phyloP scores from a whole-genome alignment of 2,888 invertebrate genomes.

The Oxycera nigricornis region DNA sequence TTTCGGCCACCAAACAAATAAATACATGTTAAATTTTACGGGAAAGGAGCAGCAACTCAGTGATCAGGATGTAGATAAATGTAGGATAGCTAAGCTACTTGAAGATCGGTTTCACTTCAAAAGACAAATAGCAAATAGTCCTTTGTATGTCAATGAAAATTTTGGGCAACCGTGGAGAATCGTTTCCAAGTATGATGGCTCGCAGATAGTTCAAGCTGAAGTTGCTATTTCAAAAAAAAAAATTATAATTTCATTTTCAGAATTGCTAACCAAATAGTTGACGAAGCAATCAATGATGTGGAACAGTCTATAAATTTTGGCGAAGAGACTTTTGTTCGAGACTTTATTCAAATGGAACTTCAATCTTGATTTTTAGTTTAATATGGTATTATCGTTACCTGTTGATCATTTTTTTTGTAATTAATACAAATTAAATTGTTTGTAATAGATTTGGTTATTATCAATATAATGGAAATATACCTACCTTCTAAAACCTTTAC shows the following conservation, averaged over 20 bases:
- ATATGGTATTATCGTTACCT: background rate
- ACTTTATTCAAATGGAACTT: constrained; percentile 52
- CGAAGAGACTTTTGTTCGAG: constrained; percentile 51
- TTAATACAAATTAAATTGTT: background rate
- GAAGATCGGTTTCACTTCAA: constrained; percentile 31
- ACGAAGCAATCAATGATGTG: constrained; percentile 48
- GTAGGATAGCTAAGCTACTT: background rate
- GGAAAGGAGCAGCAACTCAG: background rate
- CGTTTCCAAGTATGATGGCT: constrained; percentile 48
- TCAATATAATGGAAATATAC: too few relatives aligned
- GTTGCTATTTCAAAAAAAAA: too few relatives aligned
- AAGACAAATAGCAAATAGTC: constrained; percentile 44
- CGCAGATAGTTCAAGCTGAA: too few relatives aligned
- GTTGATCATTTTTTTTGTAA: background rate
- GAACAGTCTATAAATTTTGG: constrained; percentile 50
- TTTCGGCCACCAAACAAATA: background rate
- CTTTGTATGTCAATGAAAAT: constrained; percentile 47
- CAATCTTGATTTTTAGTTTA: constrained; percentile 43
- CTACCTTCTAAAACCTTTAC: background rate
- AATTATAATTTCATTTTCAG: constrained; percentile 44
- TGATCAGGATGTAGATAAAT: background rate
- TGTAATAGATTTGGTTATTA: background rate
- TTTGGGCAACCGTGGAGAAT: constrained; percentile 49
- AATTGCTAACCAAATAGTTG: constrained; percentile 49
- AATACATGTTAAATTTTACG: background rate